phyloP scores from a whole-genome alignment of 2,888 invertebrate genomes.

The Schrankia costaestrigalis region DNA sequence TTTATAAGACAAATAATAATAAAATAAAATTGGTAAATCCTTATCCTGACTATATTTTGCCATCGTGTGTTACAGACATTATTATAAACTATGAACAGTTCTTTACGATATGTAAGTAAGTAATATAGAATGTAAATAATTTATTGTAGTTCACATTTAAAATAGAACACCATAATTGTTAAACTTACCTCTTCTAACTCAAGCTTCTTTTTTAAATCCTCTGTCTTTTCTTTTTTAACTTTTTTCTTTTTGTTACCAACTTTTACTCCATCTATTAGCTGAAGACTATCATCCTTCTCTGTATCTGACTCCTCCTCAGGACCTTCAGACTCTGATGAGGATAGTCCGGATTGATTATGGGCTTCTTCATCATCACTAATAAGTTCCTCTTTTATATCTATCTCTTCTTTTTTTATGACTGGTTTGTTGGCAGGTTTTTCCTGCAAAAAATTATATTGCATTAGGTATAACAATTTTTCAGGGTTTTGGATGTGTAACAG shows the following conservation, averaged over 20 bases:
- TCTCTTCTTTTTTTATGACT: not conserved
- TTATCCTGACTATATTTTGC: no score
- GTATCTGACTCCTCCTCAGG: slow-evolving; percentile 10
- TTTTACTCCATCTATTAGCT: slow-evolving; percentile 66
- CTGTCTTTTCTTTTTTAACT: slow-evolving; percentile 64
- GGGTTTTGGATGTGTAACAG: no score
- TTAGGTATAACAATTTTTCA: no score
- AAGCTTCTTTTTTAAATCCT: slow-evolving; percentile 73
- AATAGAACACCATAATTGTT: not conserved
- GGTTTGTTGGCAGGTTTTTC: no score
- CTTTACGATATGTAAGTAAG: no score
- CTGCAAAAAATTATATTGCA: no score
- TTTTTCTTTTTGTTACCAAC: slow-evolving; percentile 65
- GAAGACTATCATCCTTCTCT: slow-evolving; percentile 41
- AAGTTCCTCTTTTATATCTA: slow-evolving; percentile 41
- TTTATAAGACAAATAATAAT: no score
- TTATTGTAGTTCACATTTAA: no score
- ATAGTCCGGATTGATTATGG: slow-evolving; percentile 26
- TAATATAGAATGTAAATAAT: not conserved
- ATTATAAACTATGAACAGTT: no score
- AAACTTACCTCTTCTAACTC: slow-evolving; percentile 62
- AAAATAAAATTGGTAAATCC: no score
- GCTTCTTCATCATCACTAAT: slow-evolving; percentile 40
- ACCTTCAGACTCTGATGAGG: slow-evolving; percentile 22
- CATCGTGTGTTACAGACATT: no score